A percentile compares a stretch with the other conserved stretches of the same genome.
Conservation (phyloP, 2,113 vertebrate species). For the Corythornis cristatus region DNA sequence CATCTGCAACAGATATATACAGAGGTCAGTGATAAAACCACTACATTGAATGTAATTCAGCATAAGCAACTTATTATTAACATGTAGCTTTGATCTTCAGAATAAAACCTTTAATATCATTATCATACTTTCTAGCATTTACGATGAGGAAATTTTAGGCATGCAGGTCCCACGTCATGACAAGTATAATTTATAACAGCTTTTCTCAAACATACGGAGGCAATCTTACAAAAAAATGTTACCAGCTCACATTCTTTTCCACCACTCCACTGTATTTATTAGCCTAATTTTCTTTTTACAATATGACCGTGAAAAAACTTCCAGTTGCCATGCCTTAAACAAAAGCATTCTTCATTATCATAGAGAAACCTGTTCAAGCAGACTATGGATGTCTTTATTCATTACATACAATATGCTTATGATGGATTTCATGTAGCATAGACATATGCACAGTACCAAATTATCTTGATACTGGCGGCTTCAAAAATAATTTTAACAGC, state of each 20-base stretch:
- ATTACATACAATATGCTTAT: not conserved
- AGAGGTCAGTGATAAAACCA: not conserved
- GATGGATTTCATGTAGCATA: not conserved
- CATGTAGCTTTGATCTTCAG: slow-evolving; percentile 8
- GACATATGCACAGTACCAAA: not conserved
- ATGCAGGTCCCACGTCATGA: slow-evolving; percentile 5
- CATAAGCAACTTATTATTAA: not conserved
- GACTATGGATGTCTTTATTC: slow-evolving; percentile 17
- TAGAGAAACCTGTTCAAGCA: not conserved
- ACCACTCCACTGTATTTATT: not conserved
- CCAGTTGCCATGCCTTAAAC: slow-evolving; percentile 16
- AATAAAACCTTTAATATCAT: slow-evolving; percentile 1
- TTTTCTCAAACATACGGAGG: not conserved
- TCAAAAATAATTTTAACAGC: slow-evolving; percentile 40
- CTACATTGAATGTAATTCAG: not conserved
- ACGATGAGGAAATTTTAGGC: not conserved
- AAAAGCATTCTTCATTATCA: not conserved
- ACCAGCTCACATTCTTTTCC: not conserved
- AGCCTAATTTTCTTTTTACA: not conserved
- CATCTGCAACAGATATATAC: not conserved
- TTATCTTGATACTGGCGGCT: slow-evolving; percentile 13
- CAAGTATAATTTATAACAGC: slow-evolving; percentile 6
- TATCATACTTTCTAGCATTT: slow-evolving; percentile 45
- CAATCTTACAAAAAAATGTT: not conserved
- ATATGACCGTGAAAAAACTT: not conserved